Evolutionary conservation across 2,113 vertebrate species (phyloP).

Genomic region (Toxotes jaculatrix): DNA sequence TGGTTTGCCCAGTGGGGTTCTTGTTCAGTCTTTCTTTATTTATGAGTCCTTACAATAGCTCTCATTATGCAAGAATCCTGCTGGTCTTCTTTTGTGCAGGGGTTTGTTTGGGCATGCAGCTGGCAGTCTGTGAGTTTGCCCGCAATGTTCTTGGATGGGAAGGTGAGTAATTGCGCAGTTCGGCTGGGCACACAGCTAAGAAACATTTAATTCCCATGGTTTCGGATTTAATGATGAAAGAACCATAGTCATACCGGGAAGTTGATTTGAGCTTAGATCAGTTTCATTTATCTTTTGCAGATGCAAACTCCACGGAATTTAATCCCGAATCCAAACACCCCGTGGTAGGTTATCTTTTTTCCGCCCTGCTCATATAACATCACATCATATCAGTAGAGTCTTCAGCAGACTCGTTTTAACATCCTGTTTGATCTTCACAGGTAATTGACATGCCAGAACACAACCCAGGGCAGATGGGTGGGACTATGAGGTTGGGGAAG

Average conservation of each 20-base stretch:
- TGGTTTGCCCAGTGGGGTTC: conserved; percentile 11
- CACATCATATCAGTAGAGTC: conserved; percentile 1
- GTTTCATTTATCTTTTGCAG: conserved; percentile 68
- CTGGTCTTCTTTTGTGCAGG: conserved; percentile 82
- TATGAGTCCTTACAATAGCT: conserved; percentile 17
- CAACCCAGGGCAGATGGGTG: conserved; percentile 96
- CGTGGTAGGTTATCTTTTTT: conserved; percentile 86
- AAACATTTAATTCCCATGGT: conserved; percentile 12
- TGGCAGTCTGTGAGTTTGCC: conserved; percentile 95
- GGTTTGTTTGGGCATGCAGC: conserved; percentile 96
- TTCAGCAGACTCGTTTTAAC: conserved; percentile 5
- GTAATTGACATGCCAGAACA: conserved; percentile 99
- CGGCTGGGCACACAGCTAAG: neutral
- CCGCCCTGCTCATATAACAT: neutral
- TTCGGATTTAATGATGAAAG: conserved; percentile 36
- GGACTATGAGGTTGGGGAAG: conserved; percentile 97
- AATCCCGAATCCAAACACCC: conserved; percentile 92
- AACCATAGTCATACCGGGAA: neutral
- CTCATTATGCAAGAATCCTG: conserved; percentile 39
- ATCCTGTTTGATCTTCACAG: conserved; percentile 77
- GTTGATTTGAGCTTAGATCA: conserved; percentile 28
- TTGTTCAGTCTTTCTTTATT: conserved; percentile 41
- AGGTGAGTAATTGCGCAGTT: conserved; percentile 82
- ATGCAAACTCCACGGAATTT: conserved; percentile 98
- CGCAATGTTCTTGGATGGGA: conserved; percentile 91